Conservation (phyloP, 2,888 invertebrate genomes). For the Meliscaeva auricollis region DNA sequence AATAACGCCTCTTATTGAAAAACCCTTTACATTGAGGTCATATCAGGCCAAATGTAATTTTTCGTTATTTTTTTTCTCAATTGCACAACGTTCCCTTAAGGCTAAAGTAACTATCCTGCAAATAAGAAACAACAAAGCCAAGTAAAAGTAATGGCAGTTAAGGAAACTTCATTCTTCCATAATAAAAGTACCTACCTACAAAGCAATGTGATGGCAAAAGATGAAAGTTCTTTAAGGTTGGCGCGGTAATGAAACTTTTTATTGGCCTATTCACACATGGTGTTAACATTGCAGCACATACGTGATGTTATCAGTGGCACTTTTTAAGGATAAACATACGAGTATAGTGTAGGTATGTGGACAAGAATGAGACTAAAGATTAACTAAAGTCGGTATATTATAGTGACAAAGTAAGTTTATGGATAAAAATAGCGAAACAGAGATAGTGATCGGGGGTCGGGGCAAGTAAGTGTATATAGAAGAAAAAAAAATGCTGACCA, state of each 20-base stretch:
- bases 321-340: slow-evolving; percentile 41
- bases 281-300: slow-evolving; percentile 64
- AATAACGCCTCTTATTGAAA: too few relatives aligned
- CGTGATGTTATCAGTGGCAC: slow-evolving; percentile 58
- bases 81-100: background rate
- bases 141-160: slow-evolving; percentile 7
- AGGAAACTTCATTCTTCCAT: slow-evolving; percentile 5
- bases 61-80: background rate
- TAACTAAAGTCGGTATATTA: slow-evolving; percentile 1
- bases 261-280: slow-evolving; percentile 73
- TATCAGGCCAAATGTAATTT: too few relatives aligned
- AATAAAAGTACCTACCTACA: background rate
- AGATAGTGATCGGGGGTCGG: slow-evolving; percentile 7
- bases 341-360: background rate
- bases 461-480: background rate
- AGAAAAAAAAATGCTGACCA: slow-evolving; percentile 22
- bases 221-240: slow-evolving; percentile 64
- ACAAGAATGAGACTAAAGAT: slow-evolving; percentile 28
- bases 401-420: slow-evolving; percentile 30
- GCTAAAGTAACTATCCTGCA: background rate
- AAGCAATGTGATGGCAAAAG: slow-evolving; percentile 16
- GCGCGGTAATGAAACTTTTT: slow-evolving; percentile 73
- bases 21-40: too few relatives aligned
- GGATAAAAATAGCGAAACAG: background rate
- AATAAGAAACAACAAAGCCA: background rate